Conservation (phyloP, 1,140 invertebrate species). For the Macrobrachium nipponense region DNA sequence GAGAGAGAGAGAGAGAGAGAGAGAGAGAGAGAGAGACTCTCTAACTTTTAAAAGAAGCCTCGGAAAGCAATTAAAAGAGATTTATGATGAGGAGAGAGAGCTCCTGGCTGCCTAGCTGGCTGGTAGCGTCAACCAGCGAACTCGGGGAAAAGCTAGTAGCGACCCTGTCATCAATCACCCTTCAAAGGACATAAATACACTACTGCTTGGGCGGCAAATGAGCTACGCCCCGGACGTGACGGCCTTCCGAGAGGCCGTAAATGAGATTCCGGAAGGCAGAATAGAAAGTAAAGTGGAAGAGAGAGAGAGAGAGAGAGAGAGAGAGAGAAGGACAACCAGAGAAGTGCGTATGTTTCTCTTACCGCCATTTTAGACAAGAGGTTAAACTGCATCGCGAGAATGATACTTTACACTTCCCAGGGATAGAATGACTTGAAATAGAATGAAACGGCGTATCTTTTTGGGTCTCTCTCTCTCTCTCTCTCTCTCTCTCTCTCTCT, state of each 20-base stretch:
- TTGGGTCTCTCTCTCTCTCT: too few relatives aligned
- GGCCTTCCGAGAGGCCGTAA: not conserved
- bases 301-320: slow-evolving; percentile 29
- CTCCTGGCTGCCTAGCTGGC: too few relatives aligned
- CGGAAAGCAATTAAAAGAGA: not conserved
- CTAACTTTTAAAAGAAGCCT: not conserved
- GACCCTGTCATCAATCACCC: too few relatives aligned
- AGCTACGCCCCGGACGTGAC: too few relatives aligned
- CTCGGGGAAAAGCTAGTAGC: too few relatives aligned
- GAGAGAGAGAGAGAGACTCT: not conserved
- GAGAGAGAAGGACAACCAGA: not conserved
- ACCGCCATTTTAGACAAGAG: not conserved
- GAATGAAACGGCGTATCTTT: too few relatives aligned
- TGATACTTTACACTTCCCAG: not conserved
- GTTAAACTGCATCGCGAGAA: not conserved
- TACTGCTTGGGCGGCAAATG: not conserved
- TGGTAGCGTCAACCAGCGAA: too few relatives aligned
- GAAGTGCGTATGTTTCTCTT: not conserved
- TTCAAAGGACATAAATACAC: too few relatives aligned
- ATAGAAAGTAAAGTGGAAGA: not conserved
- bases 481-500: too few relatives aligned
- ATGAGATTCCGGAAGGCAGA: slow-evolving; percentile 4
- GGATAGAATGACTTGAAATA: too few relatives aligned
- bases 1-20: not conserved
- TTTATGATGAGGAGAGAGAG: too few relatives aligned